These are phyloP conservation scores for Fukomys damarensis DNA, from an alignment of 2,113 vertebrate genomes.

Conservation along the genomic window DNA sequence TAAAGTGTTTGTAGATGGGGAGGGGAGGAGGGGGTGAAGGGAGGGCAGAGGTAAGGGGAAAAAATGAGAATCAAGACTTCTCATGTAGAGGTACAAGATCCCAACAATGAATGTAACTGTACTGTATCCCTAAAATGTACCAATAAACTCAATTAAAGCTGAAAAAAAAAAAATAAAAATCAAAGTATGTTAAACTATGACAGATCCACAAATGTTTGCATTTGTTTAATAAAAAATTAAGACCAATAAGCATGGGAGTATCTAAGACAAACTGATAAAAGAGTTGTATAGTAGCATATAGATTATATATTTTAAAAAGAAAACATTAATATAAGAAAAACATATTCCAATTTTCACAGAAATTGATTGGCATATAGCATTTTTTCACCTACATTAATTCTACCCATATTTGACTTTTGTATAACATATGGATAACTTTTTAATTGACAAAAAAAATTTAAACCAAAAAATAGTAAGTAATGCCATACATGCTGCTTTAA, in stretches of 20 bases:
- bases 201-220: neutral
- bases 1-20: too few species aligned
- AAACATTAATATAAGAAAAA: constrained; percentile 9
- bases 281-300: neutral
- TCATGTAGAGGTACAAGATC: too few species aligned
- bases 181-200: constrained; percentile 36
- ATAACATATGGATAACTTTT: neutral
- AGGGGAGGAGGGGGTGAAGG: too few species aligned
- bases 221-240: neutral
- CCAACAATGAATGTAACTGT: too few species aligned
- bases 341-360: neutral
- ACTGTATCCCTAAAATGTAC: too few species aligned
- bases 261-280: neutral
- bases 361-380: neutral
- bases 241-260: neutral
- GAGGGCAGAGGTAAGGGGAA: too few species aligned
- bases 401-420: neutral
- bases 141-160: too few species aligned
- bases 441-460: neutral
- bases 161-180: too few species aligned
- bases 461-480: constrained; percentile 19
- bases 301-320: neutral
- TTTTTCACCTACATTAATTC: constrained; percentile 37
- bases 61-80: too few species aligned
- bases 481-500: constrained; percentile 4